Evolutionary conservation across 2,113 vertebrate genomes (phyloP).

Genomic region (Halichoeres trimaculatus): DNA sequence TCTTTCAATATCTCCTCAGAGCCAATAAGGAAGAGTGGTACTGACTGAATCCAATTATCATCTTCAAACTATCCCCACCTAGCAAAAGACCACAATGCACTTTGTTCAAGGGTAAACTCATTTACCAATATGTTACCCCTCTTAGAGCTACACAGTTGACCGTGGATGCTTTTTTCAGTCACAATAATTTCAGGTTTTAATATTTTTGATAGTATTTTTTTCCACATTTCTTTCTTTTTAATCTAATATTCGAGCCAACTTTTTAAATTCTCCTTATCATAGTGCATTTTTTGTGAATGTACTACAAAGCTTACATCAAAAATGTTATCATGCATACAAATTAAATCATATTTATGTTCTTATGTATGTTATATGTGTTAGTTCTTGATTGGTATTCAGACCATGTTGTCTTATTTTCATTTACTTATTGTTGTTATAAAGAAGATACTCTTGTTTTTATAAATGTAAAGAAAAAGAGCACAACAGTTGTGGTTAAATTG

Average conservation of each 20-base stretch:
- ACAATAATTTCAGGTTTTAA: too few relatives aligned
- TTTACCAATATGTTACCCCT: not conserved
- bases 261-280: too few relatives aligned
- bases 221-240: too few relatives aligned
- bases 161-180: too few relatives aligned
- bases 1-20: slow-evolving; percentile 78
- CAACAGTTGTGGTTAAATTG: not conserved
- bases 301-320: not conserved
- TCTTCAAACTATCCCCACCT: slow-evolving; percentile 43
- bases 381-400: too few relatives aligned
- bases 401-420: too few relatives aligned
- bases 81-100: slow-evolving; percentile 16
- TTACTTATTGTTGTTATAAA: too few relatives aligned
- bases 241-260: too few relatives aligned
- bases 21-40: slow-evolving; percentile 77
- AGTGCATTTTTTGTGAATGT: not conserved
- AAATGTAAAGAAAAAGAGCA: not conserved
- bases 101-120: not conserved
- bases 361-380: too few relatives aligned
- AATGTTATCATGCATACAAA: not conserved
- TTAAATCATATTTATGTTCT: too few relatives aligned
- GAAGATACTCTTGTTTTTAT: not conserved
- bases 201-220: too few relatives aligned
- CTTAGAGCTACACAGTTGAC: not conserved
- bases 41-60: slow-evolving; percentile 75